Evolutionary conservation across 2,797 vertebrate genomes (phyloP).

Genomic region (Anolis apletophallus): DNA sequence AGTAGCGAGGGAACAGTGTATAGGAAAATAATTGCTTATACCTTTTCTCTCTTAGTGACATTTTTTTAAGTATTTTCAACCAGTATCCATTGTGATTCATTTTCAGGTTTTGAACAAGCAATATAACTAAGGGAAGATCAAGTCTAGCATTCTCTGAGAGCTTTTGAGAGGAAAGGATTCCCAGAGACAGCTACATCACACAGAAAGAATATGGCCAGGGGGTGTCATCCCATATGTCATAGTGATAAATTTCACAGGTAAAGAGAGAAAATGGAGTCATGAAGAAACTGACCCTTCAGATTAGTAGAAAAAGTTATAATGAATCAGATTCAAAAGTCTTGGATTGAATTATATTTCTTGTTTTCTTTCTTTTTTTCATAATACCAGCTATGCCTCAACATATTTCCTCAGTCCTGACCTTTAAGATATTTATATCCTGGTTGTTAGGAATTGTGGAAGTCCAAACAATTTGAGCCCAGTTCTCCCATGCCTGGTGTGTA

Average conservation of each 20-base stretch:
- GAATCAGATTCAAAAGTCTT: not conserved
- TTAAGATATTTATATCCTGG: not conserved
- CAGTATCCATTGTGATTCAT: constrained; percentile 71
- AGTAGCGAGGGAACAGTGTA: no score
- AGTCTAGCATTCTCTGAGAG: constrained; percentile 78
- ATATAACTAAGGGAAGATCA: constrained; percentile 80
- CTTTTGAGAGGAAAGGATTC: constrained; percentile 82
- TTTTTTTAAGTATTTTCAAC: constrained; percentile 22
- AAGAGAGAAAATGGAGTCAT: constrained; percentile 54
- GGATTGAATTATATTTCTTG: no score
- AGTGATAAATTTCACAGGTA: constrained; percentile 98
- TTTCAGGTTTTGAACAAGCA: constrained; percentile 85
- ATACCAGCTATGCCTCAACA: not conserved
- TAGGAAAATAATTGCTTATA: constrained; percentile 41
- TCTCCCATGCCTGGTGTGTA: no score
- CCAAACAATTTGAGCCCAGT: no score
- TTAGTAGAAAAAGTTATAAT: not conserved
- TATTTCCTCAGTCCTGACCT: no score
- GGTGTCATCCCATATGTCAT: constrained; percentile 97
- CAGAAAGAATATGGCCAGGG: constrained; percentile 98
- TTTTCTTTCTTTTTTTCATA: constrained; percentile 21
- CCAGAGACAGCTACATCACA: constrained; percentile 95
- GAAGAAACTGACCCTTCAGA: not conserved
- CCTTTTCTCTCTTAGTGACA: constrained; percentile 43
- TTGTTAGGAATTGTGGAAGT: no score